Base-by-base conservation (phyloP, 1,140 invertebrate genomes). In the Drosophila ananassae region DNA sequence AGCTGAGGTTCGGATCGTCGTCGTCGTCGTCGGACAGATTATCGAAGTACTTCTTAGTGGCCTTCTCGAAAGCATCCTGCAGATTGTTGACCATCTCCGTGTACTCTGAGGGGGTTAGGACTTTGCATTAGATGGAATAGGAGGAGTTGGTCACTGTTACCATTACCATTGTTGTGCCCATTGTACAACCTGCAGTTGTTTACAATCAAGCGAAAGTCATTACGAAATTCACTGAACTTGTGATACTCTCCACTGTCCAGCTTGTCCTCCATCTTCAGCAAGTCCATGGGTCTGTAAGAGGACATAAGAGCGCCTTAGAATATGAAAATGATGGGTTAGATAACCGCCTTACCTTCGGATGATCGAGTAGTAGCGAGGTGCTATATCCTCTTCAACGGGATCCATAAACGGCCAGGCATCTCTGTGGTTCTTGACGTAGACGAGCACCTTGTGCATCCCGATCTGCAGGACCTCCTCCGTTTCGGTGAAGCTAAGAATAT, bases 331-430 rank as follows among this genome's bases (percentile, higher is more conserved):
- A 17, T 17, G 17, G 17, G 17, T 17, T 17, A 17, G 17, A 17
- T 0, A 17, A 17, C 17, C 1, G 17, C 17, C 72, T 52, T 12
- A 92, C 91, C 91, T 93, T 59, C 95, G 93, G 69, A 95, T 95
- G 3, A 95, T 94, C 2, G 94, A 94, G 85, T 97, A 96, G 91
- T 97, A 98, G 90, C 97, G 96, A 1, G 97, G 97, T 1, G 97
- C 97, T 90, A 96, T 97, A 81, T 97, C 95, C 91, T 98, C 97
- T 59, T 98, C 96, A 1, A 98, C 97, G 3, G 97, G 96, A 91
- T 97, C 96, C 77, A 96, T 93, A 92, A 98, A 98, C 2, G 97
- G 97, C 97, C 97, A 98, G 2, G 97, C 96, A 92, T 98, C 97
- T 67, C 96, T 95, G 87, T 98, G 96, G 79, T 95, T 95, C 83